Evolutionary conservation across 2,113 vertebrate genomes (phyloP).

Genomic region (Salvelinus namaycush): DNA sequence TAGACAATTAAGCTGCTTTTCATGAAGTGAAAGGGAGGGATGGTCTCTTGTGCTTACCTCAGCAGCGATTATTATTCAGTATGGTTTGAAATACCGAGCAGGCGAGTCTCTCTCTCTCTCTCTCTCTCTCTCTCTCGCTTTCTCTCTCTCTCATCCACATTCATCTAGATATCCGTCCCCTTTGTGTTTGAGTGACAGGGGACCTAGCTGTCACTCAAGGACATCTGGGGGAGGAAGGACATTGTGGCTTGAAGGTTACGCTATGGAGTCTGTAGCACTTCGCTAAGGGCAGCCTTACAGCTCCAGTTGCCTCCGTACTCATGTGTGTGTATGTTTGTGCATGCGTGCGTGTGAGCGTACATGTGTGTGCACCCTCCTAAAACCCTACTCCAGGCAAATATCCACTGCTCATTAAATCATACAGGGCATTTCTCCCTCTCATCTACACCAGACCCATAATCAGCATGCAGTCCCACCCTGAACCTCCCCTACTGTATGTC

Average conservation of each 20-base stretch:
- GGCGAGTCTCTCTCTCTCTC: background rate
- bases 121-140: constrained; percentile 10
- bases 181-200: constrained; percentile 45
- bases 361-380: constrained; percentile 23
- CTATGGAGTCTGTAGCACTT: constrained; percentile 44
- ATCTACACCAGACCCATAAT: constrained; percentile 28
- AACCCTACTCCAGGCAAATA: constrained; percentile 47
- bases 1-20: constrained; percentile 46
- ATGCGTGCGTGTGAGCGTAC: background rate
- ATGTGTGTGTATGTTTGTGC: constrained; percentile 17
- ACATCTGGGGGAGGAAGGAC: constrained; percentile 58
- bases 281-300: constrained; percentile 63
- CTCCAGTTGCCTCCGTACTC: constrained; percentile 9
- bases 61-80: background rate
- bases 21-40: constrained; percentile 27
- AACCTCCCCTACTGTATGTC: constrained; percentile 15
- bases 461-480: constrained; percentile 21
- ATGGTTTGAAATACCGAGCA: background rate
- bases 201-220: constrained; percentile 45
- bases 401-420: constrained; percentile 60
- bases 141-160: constrained; percentile 20
- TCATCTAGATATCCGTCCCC: constrained; percentile 21
- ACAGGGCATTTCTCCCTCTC: constrained; percentile 38
- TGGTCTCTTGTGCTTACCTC: background rate
- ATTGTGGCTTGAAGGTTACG: constrained; percentile 64